phyloP scores from a whole-genome alignment of 2,888 invertebrate genomes.

The Leptopilina myrica region DNA sequence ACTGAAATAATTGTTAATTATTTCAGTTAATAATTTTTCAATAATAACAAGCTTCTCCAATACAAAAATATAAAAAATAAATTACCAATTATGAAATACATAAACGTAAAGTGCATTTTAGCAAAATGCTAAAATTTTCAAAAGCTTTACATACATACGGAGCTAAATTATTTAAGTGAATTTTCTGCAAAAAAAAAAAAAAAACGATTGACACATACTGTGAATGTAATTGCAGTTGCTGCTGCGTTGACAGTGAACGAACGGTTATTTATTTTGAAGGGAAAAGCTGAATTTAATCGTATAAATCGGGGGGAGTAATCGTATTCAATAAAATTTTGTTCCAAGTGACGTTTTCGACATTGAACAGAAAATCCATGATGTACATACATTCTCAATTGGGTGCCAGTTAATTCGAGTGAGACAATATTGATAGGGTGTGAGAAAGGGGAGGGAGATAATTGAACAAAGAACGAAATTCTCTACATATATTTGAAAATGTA shows the following conservation, averaged over 20 bases:
- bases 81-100: too few relatives aligned
- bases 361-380: constrained; percentile 18
- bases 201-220: not conserved
- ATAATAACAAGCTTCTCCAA: too few relatives aligned
- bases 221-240: constrained; percentile 3
- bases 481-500: constrained; percentile 13
- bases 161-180: not conserved
- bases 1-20: too few relatives aligned
- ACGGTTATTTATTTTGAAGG: constrained; percentile 32
- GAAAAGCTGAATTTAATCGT: constrained; percentile 12
- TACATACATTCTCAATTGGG: constrained; percentile 6
- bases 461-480: constrained; percentile 22
- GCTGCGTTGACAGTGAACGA: constrained; percentile 20
- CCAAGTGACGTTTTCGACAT: constrained; percentile 32
- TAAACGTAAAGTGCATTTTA: not conserved
- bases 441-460: not conserved
- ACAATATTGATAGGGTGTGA: constrained; percentile 19
- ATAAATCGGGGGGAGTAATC: constrained; percentile 24
- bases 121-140: not conserved
- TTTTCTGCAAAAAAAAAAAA: not conserved
- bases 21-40: too few relatives aligned
- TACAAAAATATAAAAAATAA: too few relatives aligned
- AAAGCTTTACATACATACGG: not conserved
- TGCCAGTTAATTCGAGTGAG: constrained; percentile 36
- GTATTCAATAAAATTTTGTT: constrained; percentile 31